Evolutionary conservation across 1,140 invertebrate species (phyloP).

Genomic region (Scaptomyza graminum): DNA sequence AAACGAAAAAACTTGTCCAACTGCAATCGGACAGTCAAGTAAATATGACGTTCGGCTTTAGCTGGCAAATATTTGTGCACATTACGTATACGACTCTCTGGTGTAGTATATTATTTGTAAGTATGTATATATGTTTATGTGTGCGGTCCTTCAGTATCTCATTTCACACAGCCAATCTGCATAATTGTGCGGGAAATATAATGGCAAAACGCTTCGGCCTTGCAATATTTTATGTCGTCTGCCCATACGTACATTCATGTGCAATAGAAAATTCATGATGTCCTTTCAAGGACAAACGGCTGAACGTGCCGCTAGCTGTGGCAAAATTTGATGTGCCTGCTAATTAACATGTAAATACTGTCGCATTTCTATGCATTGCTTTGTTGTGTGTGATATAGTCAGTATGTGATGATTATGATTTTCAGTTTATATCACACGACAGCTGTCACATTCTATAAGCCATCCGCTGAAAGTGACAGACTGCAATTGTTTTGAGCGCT

Average conservation of each 20-base stretch:
- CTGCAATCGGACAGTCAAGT: slow-evolving; percentile 39
- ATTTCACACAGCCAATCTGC: slow-evolving; percentile 60
- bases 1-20: slow-evolving; percentile 45
- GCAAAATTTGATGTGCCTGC: slow-evolving; percentile 53
- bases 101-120: slow-evolving; percentile 19
- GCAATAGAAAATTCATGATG: slow-evolving; percentile 24
- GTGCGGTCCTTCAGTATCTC: not conserved
- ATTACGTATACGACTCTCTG: slow-evolving; percentile 50
- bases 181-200: slow-evolving; percentile 71
- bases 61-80: slow-evolving; percentile 67
- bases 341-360: slow-evolving; percentile 76
- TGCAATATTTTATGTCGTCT: slow-evolving; percentile 45
- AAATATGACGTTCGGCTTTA: slow-evolving; percentile 54
- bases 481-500: slow-evolving; percentile 37
- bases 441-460: slow-evolving; percentile 42
- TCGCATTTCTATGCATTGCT: slow-evolving; percentile 47
- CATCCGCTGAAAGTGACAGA: slow-evolving; percentile 32
- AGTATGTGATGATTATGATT: slow-evolving; percentile 16
- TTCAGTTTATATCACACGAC: slow-evolving; percentile 14
- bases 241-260: not conserved
- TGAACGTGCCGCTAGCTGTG: slow-evolving; percentile 18
- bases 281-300: slow-evolving; percentile 59
- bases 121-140: not conserved
- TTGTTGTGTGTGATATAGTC: slow-evolving; percentile 13
- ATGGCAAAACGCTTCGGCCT: slow-evolving; percentile 29